phyloP scores from a whole-genome alignment of 1,140 invertebrate species.

The Tribolium castaneum region DNA sequence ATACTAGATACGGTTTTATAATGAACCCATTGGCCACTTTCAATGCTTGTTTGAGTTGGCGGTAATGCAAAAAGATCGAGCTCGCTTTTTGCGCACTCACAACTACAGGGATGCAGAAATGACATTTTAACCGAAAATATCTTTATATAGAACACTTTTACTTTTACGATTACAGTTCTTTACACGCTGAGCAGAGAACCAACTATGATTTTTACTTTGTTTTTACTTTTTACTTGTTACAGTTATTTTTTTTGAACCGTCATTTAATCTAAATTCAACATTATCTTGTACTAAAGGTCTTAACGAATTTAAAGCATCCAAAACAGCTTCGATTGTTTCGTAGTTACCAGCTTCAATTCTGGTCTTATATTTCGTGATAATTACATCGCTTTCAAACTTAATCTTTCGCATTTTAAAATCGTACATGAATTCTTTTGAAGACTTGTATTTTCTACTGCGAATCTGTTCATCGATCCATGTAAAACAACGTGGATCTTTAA shows the following conservation, averaged over 20 bases:
- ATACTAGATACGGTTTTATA: conserved; percentile 64
- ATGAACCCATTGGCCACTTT: conserved; percentile 58
- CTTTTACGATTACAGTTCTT: no score
- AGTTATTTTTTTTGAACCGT: not conserved
- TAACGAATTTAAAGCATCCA: not conserved
- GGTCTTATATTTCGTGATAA: no score
- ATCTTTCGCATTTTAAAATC: no score
- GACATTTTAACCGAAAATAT: not conserved
- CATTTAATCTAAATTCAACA: no score
- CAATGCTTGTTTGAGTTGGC: conserved; percentile 63
- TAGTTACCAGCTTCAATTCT: conserved; percentile 23
- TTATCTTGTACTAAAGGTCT: no score
- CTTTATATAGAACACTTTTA: conserved; percentile 42
- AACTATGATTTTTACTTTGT: no score
- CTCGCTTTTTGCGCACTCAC: conserved; percentile 61
- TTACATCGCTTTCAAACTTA: no score
- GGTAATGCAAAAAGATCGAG: conserved; percentile 64
- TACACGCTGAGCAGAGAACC: no score
- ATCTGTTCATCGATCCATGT: not conserved
- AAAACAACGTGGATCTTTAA: not conserved
- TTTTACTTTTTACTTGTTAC: not conserved
- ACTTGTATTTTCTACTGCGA: no score
- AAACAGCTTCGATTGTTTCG: conserved; percentile 7
- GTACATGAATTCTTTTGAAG: no score
- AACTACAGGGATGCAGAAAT: conserved; percentile 46